Base-by-base conservation (phyloP, 1,140 invertebrate species). In the Linepithema humile region DNA sequence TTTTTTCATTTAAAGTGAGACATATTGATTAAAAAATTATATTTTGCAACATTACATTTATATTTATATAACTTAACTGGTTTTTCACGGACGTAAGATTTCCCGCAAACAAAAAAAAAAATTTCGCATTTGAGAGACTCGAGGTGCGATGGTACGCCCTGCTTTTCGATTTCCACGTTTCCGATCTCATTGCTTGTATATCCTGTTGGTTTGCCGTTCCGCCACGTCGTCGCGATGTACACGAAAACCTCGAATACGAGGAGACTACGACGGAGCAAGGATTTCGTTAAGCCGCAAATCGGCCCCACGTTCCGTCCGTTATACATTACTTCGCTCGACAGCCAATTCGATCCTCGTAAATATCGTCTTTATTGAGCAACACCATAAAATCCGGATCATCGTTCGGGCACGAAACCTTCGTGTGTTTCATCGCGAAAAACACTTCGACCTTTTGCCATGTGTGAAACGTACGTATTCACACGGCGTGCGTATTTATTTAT, bases 201-300 rank as follows among this genome's bases (percentile, higher is more conserved):
- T 78, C 75, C 64, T 55, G 65, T 55, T 80, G 53, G 75, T 69
- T 80, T 70, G 57, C 48, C 75, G 64, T 70, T 70, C 23, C 64
- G 12, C 12, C 38, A 69, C 75, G 62, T 78, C 62, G 62, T 80
- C 64, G 35, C 23, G 64, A 35, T 55, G 45, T 80, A 23, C 23
- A 17, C 32, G 45, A 43, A 29, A 77, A 43, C 59, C 60, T 77
- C 73, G 77, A 80, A 74, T 59, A 53, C 70, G 80, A 60, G 38
- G 7, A 65, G 60, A 60, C 55, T 50, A 35, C 67, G 50, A 57
- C 29, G 50, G 38, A 67, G 57, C 53, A 70, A 74, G 80, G 72
- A 86, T 87, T 84, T 80, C 85, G 85, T 84, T 88, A 72, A 84
- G 72, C 82, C 82, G 38, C 85, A 70, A 88, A 84, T 87, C 73